These are phyloP conservation scores for Geopemphigus sp. DNA, from an alignment of 1,140 invertebrate species.

Conservation along the genomic window DNA sequence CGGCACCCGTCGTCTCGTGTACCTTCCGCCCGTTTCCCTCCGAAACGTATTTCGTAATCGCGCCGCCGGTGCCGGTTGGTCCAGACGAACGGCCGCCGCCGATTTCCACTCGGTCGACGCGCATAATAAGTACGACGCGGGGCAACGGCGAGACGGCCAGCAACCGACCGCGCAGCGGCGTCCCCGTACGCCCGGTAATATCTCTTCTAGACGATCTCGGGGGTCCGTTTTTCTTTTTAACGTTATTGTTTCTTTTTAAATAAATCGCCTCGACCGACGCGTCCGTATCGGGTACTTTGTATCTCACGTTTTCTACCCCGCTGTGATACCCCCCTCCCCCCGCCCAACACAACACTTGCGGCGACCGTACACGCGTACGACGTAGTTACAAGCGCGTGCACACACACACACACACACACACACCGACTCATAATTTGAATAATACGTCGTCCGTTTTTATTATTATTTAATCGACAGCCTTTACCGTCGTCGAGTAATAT, in stretches of 20 bases:
- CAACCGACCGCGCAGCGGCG: too few species aligned
- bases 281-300: constrained; percentile 11
- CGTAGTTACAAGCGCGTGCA: not conserved
- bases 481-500: too few species aligned
- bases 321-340: constrained; percentile 12
- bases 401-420: not conserved
- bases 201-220: constrained; percentile 41
- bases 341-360: too few species aligned
- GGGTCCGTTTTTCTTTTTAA: constrained; percentile 19
- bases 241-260: constrained; percentile 38
- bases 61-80: too few species aligned
- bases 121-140: too few species aligned
- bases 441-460: not conserved
- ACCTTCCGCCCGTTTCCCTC: too few species aligned
- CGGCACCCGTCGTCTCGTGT: too few species aligned
- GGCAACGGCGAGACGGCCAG: too few species aligned
- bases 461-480: constrained; percentile 3
- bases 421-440: constrained; percentile 1
- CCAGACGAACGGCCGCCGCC: too few species aligned
- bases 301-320: constrained; percentile 47
- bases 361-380: not conserved
- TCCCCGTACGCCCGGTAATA: not conserved
- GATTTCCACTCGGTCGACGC: too few species aligned
- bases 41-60: too few species aligned
- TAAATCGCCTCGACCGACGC: constrained; percentile 45